A percentile compares a stretch with the other conserved stretches of the same genome.
These are phyloP conservation scores for Rallus crepitans DNA, from an alignment of 2,797 vertebrate species.

Conservation along the genomic window DNA sequence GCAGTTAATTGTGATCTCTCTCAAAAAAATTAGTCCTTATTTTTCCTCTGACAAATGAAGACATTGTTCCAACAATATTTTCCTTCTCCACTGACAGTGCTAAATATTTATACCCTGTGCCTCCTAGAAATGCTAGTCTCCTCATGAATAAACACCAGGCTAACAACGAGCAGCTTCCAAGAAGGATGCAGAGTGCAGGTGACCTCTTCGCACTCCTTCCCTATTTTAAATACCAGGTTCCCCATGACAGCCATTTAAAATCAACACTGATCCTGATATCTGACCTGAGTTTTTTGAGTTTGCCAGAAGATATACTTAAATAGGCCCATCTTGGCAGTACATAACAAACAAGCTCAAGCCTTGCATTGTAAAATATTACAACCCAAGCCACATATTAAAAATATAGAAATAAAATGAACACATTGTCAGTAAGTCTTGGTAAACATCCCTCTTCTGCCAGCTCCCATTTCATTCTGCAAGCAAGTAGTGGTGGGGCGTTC, in stretches of 20 bases:
- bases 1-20: constrained; percentile 35
- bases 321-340: neutral
- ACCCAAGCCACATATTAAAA: neutral
- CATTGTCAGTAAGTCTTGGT: accelerated
- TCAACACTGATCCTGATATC: neutral
- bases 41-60: constrained; percentile 58
- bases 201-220: neutral
- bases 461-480: accelerated
- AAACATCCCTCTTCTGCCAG: neutral
- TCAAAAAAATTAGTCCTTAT: constrained; percentile 53
- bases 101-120: constrained; percentile 67
- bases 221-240: neutral
- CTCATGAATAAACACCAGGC: constrained; percentile 39
- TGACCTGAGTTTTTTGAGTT: neutral
- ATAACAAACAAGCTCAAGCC: neutral
- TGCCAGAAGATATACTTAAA: neutral
- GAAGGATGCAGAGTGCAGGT: neutral
- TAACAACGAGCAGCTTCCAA: neutral
- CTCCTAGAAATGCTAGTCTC: constrained; percentile 13
- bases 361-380: neutral
- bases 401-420: neutral
- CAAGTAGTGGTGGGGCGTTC: accelerated
- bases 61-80: constrained; percentile 61
- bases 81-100: constrained; percentile 38
- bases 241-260: constrained; percentile 36